Conservation (phyloP, 2,888 invertebrate genomes). For the Leucoma salicis region DNA sequence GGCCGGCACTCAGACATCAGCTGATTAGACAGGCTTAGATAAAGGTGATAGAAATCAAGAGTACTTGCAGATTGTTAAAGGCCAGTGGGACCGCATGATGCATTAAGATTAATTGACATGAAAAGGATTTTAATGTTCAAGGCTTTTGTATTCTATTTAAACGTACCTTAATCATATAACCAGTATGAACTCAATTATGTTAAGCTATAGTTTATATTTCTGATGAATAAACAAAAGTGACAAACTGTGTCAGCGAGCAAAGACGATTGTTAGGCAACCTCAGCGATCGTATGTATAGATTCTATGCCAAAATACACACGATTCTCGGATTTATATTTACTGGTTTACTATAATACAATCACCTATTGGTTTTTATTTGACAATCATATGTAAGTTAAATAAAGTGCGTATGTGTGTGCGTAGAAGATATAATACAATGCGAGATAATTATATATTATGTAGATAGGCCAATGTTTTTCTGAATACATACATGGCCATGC, state of each 20-base stretch:
- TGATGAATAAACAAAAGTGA: conserved; percentile 25
- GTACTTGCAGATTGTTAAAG: conserved; percentile 16
- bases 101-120: conserved; percentile 8
- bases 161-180: no score
- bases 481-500: no score
- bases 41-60: conserved; percentile 14
- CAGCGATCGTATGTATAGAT: conserved; percentile 4
- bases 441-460: no score
- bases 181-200: not conserved
- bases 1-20: conserved; percentile 39
- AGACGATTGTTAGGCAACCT: conserved; percentile 22
- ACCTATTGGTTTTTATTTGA: no score
- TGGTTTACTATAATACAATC: no score
- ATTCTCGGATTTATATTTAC: not conserved
- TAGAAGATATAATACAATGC: no score
- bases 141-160: conserved; percentile 14
- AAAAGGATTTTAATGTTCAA: conserved; percentile 15
- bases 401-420: no score
- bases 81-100: conserved; percentile 13
- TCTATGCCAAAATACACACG: conserved; percentile 7
- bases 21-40: conserved; percentile 36
- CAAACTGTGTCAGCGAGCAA: conserved; percentile 20
- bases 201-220: not conserved
- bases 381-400: no score
- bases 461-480: no score